Conservation (phyloP, 2,113 vertebrate genomes). For the Neodon shergylaensis region DNA sequence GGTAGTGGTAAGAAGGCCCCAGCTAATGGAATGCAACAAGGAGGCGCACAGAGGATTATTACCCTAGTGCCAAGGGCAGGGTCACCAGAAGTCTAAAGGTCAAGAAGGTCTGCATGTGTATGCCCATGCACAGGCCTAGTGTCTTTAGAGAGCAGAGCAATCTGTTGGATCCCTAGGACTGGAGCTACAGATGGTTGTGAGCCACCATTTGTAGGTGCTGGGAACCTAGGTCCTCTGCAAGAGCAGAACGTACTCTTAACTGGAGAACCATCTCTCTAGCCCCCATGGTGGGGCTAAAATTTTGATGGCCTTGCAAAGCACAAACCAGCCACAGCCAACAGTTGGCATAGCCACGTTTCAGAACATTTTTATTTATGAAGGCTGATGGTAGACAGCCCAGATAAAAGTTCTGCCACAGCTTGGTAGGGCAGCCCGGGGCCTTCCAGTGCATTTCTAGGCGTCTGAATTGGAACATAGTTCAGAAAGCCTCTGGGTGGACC, state of each 20-base stretch:
- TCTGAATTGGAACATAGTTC: accelerated
- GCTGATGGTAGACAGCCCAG: not conserved
- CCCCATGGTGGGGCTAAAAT: accelerated
- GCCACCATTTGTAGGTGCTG: not conserved
- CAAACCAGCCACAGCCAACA: accelerated
- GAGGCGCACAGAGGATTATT: accelerated
- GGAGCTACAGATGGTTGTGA: not conserved
- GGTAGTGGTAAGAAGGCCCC: not conserved
- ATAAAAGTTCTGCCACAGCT: not conserved
- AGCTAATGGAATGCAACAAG: not conserved
- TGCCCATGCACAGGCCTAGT: not conserved
- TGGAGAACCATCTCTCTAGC: not conserved
- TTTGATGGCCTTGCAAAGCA: not conserved
- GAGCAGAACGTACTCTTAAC: not conserved
- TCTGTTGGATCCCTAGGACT: not conserved
- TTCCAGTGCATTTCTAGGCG: no score
- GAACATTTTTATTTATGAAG: not conserved
- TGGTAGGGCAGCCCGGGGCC: accelerated
- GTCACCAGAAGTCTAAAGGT: not conserved
- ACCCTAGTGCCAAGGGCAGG: not conserved
- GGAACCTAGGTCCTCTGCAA: not conserved
- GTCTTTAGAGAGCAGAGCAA: not conserved
- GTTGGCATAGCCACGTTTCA: no score
- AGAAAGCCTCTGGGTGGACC: not conserved
- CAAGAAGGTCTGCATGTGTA: not conserved